Evolutionary conservation across 1,140 invertebrate species (phyloP), one percentile per base, ranked within the genome.

Genomic region (Drosophila varians): DNA sequence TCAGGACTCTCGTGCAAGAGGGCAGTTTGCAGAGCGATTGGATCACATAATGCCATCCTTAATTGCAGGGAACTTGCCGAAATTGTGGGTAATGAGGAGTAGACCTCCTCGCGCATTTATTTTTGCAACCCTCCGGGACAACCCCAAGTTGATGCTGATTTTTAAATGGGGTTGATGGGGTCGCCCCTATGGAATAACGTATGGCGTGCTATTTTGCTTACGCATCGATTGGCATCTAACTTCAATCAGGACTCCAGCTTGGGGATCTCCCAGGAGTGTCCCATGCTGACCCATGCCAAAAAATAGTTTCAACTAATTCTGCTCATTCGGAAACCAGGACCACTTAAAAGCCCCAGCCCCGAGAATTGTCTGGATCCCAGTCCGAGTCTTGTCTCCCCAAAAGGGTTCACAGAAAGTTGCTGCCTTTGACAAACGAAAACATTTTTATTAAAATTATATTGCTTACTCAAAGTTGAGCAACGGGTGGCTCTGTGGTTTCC

Each of bases 381-480:
- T 38, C 16, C 12, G 14, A 12, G 28, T 31, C 28, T 57, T 72
- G 71, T 69, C 54, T 72, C 42, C 51, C 60, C 49, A 61, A 72
- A n/a, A 74, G 80, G 80, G 72, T 76, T 86, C 62, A 7, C n/a
- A 16, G 4, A 73, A 76, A 79, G 54, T 58, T 62, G 38, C 48
- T 43, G 55, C 46, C 68, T 68, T 71, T 78, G 78, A 60, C 70
- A 78, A 55, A 71, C 46, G 55, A 66, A 48, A 55, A 61, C 49
- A 82, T 83, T 84, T 86, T 73, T 84, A 84, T 76, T 84, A 84
- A 84, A 86, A 86, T 86, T 74, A 84, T 57, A 84, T 73, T 86
- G 69, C 74, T 61, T 58, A 77, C 52, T 54, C 77, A 75, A 52
- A 56, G 16, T 1, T 47, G 56, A 38, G 34, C 21, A 31, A 42